Evolutionary conservation across 2,797 vertebrate species (phyloP).

Genomic region (Pterois miles): DNA sequence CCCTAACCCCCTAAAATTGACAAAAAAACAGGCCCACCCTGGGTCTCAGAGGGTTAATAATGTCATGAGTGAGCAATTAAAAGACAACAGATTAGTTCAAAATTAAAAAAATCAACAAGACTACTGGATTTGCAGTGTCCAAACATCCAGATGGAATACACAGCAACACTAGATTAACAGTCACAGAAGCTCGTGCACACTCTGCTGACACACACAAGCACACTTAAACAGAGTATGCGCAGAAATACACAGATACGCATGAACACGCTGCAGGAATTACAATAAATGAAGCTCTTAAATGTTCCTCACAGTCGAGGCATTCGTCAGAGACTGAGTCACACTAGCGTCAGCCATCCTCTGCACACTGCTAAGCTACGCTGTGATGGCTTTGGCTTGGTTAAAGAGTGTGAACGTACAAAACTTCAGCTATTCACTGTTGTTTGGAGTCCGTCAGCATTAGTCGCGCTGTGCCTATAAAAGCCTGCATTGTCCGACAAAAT

Average conservation of each 20-base stretch:
- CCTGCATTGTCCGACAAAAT: neutral
- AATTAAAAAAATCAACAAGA: neutral
- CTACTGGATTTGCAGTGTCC: neutral
- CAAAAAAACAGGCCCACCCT: too few species aligned
- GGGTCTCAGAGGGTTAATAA: too few species aligned
- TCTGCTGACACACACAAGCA: neutral
- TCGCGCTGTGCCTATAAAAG: neutral
- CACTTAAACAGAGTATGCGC: neutral
- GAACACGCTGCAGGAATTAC: neutral
- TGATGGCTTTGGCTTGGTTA: neutral
- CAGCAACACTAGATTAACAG: neutral
- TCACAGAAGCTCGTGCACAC: neutral
- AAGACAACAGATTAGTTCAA: neutral
- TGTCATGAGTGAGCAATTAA: neutral
- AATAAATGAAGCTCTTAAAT: neutral
- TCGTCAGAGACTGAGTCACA: conserved; percentile 21
- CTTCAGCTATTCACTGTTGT: neutral
- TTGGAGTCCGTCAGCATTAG: neutral
- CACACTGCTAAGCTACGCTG: neutral
- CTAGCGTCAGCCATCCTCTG: neutral
- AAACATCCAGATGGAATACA: neutral
- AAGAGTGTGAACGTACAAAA: neutral
- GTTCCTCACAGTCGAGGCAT: neutral
- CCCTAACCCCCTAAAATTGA: too few species aligned
- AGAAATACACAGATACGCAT: too few species aligned